phyloP scores from a whole-genome alignment of 2,888 invertebrate species.

The Clivina fossor region DNA sequence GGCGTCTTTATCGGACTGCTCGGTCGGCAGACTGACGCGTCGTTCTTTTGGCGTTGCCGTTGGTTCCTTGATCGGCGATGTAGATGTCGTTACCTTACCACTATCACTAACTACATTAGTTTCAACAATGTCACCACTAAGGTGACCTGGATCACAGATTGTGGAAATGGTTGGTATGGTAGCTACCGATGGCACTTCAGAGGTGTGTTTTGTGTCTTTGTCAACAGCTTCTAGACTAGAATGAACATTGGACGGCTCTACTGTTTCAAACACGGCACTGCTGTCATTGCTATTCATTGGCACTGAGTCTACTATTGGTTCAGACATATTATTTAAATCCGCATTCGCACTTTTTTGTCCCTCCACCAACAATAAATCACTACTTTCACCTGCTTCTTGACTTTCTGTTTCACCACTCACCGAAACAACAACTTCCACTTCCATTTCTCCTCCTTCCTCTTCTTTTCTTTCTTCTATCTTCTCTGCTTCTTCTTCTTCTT shows the following conservation, averaged over 20 bases:
- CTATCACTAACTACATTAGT: conserved; percentile 41
- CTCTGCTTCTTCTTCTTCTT: conserved; percentile 42
- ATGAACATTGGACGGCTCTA: conserved; percentile 55
- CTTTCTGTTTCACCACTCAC: conserved; percentile 13
- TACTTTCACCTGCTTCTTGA: conserved; percentile 12
- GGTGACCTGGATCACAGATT: conserved; percentile 70
- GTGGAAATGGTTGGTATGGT: conserved; percentile 72
- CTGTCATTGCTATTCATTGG: conserved; percentile 50
- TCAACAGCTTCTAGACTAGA: conserved; percentile 48
- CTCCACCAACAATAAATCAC: conserved; percentile 15
- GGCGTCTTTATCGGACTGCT: conserved; percentile 45
- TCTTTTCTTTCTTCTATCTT: conserved; percentile 29
- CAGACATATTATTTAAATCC: conserved; percentile 10
- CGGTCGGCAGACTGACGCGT: conserved; percentile 63
- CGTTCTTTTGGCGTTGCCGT: too few species aligned
- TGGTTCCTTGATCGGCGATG: conserved; percentile 44
- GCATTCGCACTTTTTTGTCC: conserved; percentile 21
- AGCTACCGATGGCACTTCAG: conserved; percentile 53
- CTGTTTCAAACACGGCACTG: conserved; percentile 56
- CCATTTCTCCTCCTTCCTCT: conserved; percentile 41
- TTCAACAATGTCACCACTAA: conserved; percentile 47
- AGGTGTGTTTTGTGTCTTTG: conserved; percentile 41
- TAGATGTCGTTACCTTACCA: conserved; percentile 36
- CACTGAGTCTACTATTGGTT: conserved; percentile 45
- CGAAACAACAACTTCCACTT: conserved; percentile 42